Percentiles rank a stretch among this genome's conserved stretches.
Conservation (phyloP, 2,113 vertebrate genomes). For the Phrynosoma blainvillii region DNA sequence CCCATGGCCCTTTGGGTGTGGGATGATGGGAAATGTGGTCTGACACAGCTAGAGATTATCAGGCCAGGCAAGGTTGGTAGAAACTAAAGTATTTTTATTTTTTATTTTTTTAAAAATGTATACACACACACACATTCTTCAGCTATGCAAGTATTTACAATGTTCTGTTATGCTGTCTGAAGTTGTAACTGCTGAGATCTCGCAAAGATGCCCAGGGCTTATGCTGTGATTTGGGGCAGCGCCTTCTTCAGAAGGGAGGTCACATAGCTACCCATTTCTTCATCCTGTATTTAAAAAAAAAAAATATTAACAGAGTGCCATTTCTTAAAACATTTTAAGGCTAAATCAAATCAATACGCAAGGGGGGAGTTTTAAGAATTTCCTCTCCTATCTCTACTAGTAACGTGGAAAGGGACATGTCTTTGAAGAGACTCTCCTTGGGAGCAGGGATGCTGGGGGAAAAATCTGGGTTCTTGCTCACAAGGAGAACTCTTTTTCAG, state of each 20-base stretch:
- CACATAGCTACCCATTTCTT: constrained; percentile 94
- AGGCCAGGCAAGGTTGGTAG: neutral
- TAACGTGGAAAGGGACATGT: too few relatives aligned
- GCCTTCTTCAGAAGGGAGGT: constrained; percentile 92
- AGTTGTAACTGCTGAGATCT: neutral
- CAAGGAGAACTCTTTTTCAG: too few relatives aligned
- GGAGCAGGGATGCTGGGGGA: too few relatives aligned
- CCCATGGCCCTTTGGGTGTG: neutral
- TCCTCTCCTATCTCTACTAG: too few relatives aligned
- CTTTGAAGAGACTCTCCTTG: too few relatives aligned
- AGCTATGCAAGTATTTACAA: neutral
- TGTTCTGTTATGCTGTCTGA: neutral
- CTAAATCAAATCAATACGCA: too few relatives aligned
- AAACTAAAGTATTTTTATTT: neutral
- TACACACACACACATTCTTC: too few relatives aligned
- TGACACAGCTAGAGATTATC: too few relatives aligned
- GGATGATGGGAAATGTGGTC: too few relatives aligned
- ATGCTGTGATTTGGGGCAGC: constrained; percentile 80
- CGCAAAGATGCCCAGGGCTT: constrained; percentile 34
- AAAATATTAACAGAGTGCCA: neutral
- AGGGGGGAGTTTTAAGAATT: too few relatives aligned
- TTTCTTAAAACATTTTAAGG: too few relatives aligned
- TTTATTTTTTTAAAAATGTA: neutral
- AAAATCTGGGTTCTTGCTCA: too few relatives aligned
- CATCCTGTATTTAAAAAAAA: constrained; percentile 82